Conservation (phyloP, 2,797 vertebrate species). For the Tragopan temminckii region DNA sequence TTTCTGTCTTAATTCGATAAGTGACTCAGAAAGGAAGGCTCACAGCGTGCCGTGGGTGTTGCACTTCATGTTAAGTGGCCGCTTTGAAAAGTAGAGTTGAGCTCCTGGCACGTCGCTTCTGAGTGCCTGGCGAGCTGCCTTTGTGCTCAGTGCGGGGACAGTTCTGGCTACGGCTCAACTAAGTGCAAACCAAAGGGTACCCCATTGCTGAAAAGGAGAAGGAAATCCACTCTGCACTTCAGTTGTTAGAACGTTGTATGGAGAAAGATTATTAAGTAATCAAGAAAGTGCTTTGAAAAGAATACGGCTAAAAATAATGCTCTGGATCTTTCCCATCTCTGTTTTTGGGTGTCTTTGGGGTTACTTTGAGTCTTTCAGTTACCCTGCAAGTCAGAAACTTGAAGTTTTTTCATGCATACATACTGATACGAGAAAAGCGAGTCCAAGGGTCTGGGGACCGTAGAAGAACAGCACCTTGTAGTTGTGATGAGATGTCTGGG, state of each 20-base stretch:
- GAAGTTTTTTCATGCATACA: no score
- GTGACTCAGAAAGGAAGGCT: not conserved
- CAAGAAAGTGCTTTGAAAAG: not conserved
- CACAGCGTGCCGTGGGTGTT: not conserved
- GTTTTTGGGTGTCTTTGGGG: not conserved
- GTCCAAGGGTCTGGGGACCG: not conserved
- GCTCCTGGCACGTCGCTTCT: not conserved
- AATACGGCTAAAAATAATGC: not conserved
- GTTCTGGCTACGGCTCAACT: not conserved
- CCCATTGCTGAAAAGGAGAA: not conserved
- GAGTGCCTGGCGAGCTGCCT: not conserved
- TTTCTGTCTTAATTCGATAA: constrained; percentile 14
- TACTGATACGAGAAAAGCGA: not conserved
- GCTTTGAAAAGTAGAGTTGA: not conserved
- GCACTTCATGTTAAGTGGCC: not conserved
- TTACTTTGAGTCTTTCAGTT: not conserved
- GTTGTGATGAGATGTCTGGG: not conserved
- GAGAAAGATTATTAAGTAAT: not conserved
- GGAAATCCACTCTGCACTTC: not conserved
- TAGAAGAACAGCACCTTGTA: not conserved
- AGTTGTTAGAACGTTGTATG: not conserved
- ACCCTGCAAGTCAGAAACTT: not conserved
- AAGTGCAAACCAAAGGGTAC: not conserved
- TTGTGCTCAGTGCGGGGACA: not conserved
- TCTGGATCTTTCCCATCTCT: not conserved